Base-by-base conservation (phyloP, 2,113 vertebrate species). In the Laticauda colubrina region DNA sequence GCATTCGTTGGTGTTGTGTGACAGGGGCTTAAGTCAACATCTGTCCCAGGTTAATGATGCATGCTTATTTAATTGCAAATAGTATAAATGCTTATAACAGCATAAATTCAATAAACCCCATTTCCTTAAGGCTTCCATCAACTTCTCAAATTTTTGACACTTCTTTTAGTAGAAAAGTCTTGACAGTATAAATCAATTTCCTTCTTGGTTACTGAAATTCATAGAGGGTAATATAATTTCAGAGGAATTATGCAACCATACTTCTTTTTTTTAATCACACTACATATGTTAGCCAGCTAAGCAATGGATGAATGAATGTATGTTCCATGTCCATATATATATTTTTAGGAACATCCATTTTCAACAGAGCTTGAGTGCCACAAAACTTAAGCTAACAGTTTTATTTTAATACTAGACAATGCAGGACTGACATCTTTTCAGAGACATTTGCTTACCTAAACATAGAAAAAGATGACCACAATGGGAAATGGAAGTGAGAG, bases 81-180 rank as follows among this genome's bases (percentile, higher is more conserved):
- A 75, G 69, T 3, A 43, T 43, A 81, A n/a, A n/a, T n/a, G n/a
- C n/a, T 21, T 81, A 81, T 81, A 81, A 21, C 75, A 81, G 75
- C 34, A 81, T 91, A 91, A 55, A 64, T 91, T 51, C 34, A 11
- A 12, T 59, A 93, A 89, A 96, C 20, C 53, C 61, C 51, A 85
- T n/a, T 89, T 93, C 34, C 11, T 54, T 64, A 94, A 93, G 92
- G 93, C 93, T 64, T 91, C 93, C 54, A 88, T 23, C 9, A 85
- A 94, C 75, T 86, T 43, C 26, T 91, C 69, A 91, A 10, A 75
- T 45, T 95, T 95, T 95, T 89, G 59, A 29, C 91, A 95, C 7
- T 24, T 54, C 54, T 81, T 85, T 34, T 23, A 81, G 69, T 18
- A 57, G 3, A 85, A 48, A 86, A 59, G 14, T 53, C 48, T 39